Conservation (phyloP, 2,888 invertebrate species). For the Trachelus iudaicus region DNA sequence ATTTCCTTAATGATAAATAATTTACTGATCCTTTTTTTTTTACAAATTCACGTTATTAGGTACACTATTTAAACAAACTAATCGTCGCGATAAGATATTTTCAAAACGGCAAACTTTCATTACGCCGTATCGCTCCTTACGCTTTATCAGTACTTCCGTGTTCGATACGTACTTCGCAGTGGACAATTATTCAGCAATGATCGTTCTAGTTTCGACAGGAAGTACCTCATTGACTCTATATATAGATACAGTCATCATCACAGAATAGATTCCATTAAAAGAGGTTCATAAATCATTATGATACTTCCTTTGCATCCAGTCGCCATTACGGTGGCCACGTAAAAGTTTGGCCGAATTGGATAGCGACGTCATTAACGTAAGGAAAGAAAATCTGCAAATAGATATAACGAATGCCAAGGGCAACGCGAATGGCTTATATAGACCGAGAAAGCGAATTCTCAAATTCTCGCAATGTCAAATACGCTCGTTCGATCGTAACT, state of each 20-base stretch:
- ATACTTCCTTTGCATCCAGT: background rate
- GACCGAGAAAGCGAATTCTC: background rate
- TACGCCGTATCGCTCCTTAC: too few relatives aligned
- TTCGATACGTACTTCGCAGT: too few relatives aligned
- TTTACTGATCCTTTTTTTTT: background rate
- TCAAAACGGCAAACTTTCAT: background rate
- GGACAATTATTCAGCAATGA: background rate
- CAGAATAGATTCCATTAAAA: background rate
- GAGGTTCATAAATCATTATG: background rate
- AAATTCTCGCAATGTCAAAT: background rate
- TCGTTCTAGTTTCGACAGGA: background rate
- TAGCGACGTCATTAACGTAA: background rate
- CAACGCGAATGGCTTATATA: background rate
- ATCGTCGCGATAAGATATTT: too few relatives aligned
- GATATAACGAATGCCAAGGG: background rate
- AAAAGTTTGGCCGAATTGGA: background rate
- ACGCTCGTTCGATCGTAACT: background rate
- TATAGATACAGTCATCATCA: background rate
- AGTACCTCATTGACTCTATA: background rate
- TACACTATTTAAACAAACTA: too few relatives aligned
- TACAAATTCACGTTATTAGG: too few relatives aligned
- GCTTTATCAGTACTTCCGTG: too few relatives aligned
- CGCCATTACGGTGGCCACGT: background rate
- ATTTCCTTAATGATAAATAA: background rate
- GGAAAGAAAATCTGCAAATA: background rate